Conservation (phyloP, 2,113 vertebrate genomes). For the Nothoprocta perdicaria region DNA sequence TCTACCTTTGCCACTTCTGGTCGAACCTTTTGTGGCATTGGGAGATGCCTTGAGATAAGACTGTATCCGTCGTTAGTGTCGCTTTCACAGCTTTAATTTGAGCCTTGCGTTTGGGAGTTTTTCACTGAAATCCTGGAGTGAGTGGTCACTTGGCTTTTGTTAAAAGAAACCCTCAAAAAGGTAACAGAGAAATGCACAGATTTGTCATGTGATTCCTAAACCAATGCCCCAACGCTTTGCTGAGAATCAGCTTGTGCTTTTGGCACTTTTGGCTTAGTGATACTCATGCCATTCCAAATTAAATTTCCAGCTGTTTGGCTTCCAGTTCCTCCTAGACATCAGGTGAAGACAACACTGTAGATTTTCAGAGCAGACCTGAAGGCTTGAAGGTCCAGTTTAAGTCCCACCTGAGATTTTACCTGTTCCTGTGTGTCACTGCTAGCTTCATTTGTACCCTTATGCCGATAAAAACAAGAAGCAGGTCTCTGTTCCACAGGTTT, state of each 20-base stretch:
- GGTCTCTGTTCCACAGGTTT: not conserved
- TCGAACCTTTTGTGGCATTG: not conserved
- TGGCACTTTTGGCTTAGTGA: not conserved
- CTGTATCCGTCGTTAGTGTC: rapidly evolving
- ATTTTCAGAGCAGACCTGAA: not conserved
- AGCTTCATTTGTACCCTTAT: not conserved
- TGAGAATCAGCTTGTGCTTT: not conserved
- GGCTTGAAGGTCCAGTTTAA: not conserved
- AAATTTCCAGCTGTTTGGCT: not conserved
- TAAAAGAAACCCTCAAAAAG: not conserved
- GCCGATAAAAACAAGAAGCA: not conserved
- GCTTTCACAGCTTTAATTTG: not conserved
- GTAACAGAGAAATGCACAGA: not conserved
- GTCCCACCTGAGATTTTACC: not conserved
- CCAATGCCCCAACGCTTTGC: not conserved
- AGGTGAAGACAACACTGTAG: not conserved
- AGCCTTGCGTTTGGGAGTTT: not conserved
- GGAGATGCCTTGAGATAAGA: not conserved
- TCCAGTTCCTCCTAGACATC: not conserved
- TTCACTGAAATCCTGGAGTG: not conserved
- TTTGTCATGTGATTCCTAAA: not conserved
- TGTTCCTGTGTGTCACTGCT: not conserved
- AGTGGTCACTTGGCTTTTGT: not conserved
- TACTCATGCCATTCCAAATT: not conserved
- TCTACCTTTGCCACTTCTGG: not conserved